Evolutionary conservation across 2,888 invertebrate species (phyloP).

Genomic region (Stenoptilia bipunctidactyla): DNA sequence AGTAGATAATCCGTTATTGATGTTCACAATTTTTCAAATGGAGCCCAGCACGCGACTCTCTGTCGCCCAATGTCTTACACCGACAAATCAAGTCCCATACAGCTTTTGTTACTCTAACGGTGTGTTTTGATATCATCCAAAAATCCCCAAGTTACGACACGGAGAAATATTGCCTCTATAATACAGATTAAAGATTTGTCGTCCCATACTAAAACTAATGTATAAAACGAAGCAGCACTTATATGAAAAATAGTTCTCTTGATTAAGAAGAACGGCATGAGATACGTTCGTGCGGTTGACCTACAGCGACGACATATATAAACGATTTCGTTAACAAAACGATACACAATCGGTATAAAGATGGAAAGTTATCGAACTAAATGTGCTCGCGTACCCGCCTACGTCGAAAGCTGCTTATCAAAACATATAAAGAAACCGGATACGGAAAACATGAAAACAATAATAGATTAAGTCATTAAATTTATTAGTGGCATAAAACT

Average conservation of each 20-base stretch:
- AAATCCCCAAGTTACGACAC: constrained; percentile 48
- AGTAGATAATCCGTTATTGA: constrained; percentile 67
- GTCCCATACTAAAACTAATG: constrained; percentile 26
- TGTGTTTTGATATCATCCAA: constrained; percentile 63
- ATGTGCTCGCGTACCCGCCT: too few relatives aligned
- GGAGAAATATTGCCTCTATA: constrained; percentile 53
- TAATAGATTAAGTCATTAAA: constrained; percentile 49
- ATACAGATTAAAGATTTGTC: constrained; percentile 45
- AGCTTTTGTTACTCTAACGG: constrained; percentile 61
- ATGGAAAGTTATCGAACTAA: too few relatives aligned
- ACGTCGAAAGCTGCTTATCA: constrained; percentile 33
- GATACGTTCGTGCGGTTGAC: not conserved
- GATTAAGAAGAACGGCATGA: not conserved
- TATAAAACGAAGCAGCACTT: constrained; percentile 38
- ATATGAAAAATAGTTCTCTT: not conserved
- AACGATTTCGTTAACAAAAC: constrained; percentile 4
- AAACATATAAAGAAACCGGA: constrained; percentile 36
- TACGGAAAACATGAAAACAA: constrained; percentile 43
- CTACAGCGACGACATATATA: not conserved
- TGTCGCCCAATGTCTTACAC: constrained; percentile 34
- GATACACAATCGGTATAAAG: constrained; percentile 21
- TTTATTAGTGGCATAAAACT: constrained; percentile 41
- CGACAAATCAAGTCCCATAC: constrained; percentile 46
- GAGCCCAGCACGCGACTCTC: constrained; percentile 45
- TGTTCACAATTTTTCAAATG: constrained; percentile 52